These are phyloP conservation scores for Rachycentron canadum DNA, from an alignment of 2,797 vertebrate species.

Conservation along the genomic window DNA sequence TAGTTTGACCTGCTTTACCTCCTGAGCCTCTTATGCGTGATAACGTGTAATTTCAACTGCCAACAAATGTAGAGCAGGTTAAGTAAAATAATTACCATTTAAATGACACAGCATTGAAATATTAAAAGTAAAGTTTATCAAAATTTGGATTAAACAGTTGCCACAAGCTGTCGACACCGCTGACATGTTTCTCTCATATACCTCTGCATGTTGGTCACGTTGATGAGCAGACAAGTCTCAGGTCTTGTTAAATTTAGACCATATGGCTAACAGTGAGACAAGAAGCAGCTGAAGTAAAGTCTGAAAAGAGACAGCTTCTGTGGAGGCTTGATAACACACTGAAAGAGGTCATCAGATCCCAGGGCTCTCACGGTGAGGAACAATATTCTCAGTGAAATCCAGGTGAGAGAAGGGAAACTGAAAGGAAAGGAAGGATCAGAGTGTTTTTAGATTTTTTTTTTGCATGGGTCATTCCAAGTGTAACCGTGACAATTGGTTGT, in stretches of 20 bases:
- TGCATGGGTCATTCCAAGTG: background rate
- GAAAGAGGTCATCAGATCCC: background rate
- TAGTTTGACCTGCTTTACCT: no score
- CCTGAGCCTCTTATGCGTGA: no score
- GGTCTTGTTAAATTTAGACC: conserved; percentile 63
- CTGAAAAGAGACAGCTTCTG: conserved; percentile 8
- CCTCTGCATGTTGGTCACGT: conserved; percentile 7
- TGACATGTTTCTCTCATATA: background rate
- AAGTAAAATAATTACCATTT: background rate
- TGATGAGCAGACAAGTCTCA: conserved; percentile 36
- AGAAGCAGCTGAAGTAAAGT: conserved; percentile 20
- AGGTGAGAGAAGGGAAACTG: conserved; percentile 46
- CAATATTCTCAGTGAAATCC: background rate
- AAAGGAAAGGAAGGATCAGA: background rate
- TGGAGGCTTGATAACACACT: no score
- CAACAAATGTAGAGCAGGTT: background rate
- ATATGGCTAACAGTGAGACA: conserved; percentile 18
- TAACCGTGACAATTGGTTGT: no score
- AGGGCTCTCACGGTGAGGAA: background rate
- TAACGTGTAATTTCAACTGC: background rate
- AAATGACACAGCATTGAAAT: background rate
- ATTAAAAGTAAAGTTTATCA: background rate
- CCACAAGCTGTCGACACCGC: no score
- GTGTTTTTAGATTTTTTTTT: conserved; percentile 1
- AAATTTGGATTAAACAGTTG: no score